These are phyloP conservation scores for Merops nubicus DNA, from an alignment of 2,113 vertebrate species.

Conservation along the genomic window DNA sequence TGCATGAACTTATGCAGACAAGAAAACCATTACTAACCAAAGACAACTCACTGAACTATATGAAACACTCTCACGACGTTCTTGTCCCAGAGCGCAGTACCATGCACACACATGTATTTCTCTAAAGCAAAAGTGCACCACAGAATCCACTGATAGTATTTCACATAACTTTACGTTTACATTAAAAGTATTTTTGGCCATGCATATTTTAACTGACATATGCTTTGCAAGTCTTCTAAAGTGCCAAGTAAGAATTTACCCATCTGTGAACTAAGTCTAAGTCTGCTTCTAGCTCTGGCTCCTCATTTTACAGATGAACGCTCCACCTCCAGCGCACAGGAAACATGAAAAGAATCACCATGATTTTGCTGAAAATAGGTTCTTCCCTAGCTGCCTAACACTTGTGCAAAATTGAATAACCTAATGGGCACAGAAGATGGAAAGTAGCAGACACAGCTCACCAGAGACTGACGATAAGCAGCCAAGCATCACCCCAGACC, in stretches of 20 bases:
- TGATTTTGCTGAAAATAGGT: neutral
- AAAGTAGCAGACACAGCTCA: neutral
- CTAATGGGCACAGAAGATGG: neutral
- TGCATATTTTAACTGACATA: neutral
- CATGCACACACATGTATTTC: neutral
- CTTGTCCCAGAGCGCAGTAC: neutral
- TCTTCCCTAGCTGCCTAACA: neutral
- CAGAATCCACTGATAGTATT: neutral
- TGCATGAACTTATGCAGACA: neutral
- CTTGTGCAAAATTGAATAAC: neutral
- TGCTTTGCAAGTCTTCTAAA: neutral
- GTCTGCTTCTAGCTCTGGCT: neutral
- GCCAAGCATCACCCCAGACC: neutral
- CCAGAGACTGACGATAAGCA: neutral
- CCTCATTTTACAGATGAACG: neutral
- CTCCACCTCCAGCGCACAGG: neutral
- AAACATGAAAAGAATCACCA: neutral
- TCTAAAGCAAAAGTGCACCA: neutral
- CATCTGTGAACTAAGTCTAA: neutral
- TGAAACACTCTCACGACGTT: neutral
- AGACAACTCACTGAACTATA: neutral
- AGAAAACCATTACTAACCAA: neutral
- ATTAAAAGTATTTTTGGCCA: neutral
- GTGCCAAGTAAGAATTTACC: neutral
- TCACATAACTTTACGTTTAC: neutral